phyloP scores from a whole-genome alignment of 2,113 vertebrate species.

The Lota lota region DNA sequence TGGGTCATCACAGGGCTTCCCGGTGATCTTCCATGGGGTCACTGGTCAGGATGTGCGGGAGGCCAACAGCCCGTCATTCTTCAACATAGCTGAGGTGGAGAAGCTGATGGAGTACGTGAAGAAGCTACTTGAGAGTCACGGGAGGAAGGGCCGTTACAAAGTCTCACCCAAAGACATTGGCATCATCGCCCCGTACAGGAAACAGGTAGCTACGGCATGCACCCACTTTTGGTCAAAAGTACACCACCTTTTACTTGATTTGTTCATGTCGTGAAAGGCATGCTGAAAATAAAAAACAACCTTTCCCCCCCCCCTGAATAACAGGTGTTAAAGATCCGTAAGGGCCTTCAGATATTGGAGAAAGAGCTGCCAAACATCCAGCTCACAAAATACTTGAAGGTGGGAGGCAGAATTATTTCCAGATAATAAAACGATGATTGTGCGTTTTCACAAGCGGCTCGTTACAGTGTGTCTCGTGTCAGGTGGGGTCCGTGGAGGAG shows the following conservation, averaged over 20 bases:
- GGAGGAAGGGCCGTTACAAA: constrained; percentile 67
- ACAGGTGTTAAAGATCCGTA: constrained; percentile 90
- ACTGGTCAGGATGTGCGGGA: constrained; percentile 80
- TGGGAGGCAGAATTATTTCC: constrained; percentile 37
- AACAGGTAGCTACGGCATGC: constrained; percentile 76
- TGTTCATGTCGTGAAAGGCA: too few species aligned
- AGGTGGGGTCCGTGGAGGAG: constrained; percentile 95
- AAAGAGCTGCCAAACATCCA: constrained; percentile 51
- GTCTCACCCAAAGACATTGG: constrained; percentile 80
- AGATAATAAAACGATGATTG: not conserved
- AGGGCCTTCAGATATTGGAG: constrained; percentile 71
- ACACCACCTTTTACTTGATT: too few species aligned
- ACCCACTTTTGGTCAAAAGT: too few species aligned
- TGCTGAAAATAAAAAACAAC: too few species aligned
- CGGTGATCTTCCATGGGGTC: constrained; percentile 89
- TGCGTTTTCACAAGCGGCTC: not conserved
- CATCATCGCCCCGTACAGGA: constrained; percentile 92
- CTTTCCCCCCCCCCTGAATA: too few species aligned
- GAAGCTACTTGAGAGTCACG: constrained; percentile 74
- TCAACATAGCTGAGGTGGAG: constrained; percentile 84
- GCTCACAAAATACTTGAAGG: constrained; percentile 80
- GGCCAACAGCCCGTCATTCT: constrained; percentile 87
- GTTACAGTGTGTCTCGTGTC: not conserved
- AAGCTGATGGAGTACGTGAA: constrained; percentile 79
- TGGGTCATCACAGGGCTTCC: constrained; percentile 76